These are phyloP conservation scores for Sylvilagus floridanus DNA, from an alignment of 2,797 vertebrate genomes.

Conservation along the genomic window DNA sequence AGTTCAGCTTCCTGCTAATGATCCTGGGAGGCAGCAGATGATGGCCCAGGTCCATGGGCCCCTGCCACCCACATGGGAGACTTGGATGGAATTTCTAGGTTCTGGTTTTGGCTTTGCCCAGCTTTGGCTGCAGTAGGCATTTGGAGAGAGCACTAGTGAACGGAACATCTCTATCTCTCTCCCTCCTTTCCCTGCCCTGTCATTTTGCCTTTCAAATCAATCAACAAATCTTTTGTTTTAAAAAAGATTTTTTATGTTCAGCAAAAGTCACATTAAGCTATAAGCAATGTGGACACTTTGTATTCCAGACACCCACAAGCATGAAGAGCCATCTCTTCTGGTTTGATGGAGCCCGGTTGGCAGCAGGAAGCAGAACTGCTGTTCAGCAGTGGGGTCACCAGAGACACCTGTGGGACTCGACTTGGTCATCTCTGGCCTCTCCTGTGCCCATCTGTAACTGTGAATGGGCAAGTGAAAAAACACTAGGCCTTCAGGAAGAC, in stretches of 20 bases:
- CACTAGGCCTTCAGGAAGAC: not conserved
- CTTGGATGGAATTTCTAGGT: too few relatives aligned
- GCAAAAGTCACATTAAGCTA: not conserved
- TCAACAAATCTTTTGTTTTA: too few relatives aligned
- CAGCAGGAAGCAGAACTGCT: not conserved
- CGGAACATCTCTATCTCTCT: too few relatives aligned
- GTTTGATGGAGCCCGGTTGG: not conserved
- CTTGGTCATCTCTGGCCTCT: not conserved
- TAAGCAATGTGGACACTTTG: not conserved
- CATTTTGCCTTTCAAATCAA: too few relatives aligned
- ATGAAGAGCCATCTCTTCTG: not conserved
- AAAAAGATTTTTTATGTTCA: not conserved
- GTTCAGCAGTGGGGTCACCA: not conserved
- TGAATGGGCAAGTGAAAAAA: not conserved
- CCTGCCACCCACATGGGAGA: too few relatives aligned
- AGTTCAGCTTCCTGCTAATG: too few relatives aligned
- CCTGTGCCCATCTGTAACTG: not conserved
- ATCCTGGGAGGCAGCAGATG: too few relatives aligned
- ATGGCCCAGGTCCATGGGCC: too few relatives aligned
- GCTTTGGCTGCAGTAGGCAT: too few relatives aligned
- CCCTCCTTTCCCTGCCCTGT: too few relatives aligned
- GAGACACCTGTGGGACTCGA: not conserved
- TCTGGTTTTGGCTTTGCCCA: too few relatives aligned
- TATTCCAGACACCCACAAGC: not conserved
- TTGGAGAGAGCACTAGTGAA: too few relatives aligned